Evolutionary conservation across 1,140 invertebrate species (phyloP), one percentile per base, ranked within the genome.

Genomic region (Brachionus calyciflorus): DNA sequence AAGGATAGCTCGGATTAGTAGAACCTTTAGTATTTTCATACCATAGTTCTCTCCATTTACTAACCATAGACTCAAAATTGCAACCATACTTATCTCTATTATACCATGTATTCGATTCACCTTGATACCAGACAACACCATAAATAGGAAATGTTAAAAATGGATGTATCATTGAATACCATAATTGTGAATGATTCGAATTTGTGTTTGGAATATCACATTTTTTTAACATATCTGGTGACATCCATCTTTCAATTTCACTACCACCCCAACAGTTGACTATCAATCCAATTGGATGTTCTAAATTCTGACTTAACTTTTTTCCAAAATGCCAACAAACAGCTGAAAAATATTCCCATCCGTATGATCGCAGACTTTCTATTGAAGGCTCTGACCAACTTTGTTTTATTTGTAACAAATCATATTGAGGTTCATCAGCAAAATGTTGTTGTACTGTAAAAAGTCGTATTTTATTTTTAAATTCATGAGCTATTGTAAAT

Each of bases 101-200:
- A 46, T 33, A 37, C 3, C 6, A 30, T 4, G 77, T 73, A 78
- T 80, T 78, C 12, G 77, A 44, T 49, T 82, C 81, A 33, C 81
- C 81, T 81, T 83, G 82, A 79, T 83, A 83, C 82, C 82, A 83
- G 14, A 82, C 78, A 24, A 70, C 79, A 21, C 81, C 82, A 79
- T 80, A 81, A 55, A 82, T 81, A 3, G 80, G 77, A 79, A 81
- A 80, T 24, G 79, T 80, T 6, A 81, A 77, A 3, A 83, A 68
- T 10, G 82, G 82, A 40, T 82, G 77, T 3, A 83, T 78, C 82
- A 83, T 83, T 12, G 80, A 79, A 80, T 83, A 82, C 81, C 81
- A 83, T 19, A 82, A 48, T 37, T 78, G 77, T 49, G 78, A 65
- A 41, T 49, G 17, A 57, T 77, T 24, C 30, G 7, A 10, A 24